A percentile compares a stretch with the other conserved stretches of the same genome.
These are phyloP conservation scores for Sula dactylatra DNA, from an alignment of 2,113 vertebrate species.

Conservation along the genomic window DNA sequence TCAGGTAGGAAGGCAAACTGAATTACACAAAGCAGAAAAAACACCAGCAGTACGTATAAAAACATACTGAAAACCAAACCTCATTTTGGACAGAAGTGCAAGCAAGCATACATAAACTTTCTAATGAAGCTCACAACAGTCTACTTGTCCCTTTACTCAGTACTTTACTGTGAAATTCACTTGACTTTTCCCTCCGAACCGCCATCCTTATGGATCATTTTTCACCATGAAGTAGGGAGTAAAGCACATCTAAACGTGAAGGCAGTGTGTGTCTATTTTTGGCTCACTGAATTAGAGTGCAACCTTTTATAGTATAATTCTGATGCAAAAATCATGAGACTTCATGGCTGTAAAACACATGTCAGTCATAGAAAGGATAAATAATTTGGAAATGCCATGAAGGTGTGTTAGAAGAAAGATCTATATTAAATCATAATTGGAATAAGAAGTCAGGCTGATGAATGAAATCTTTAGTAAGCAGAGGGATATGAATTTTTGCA, in stretches of 20 bases:
- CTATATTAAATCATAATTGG: background rate
- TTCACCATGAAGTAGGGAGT: background rate
- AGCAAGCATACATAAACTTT: background rate
- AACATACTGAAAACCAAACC: background rate
- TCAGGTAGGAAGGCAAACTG: background rate
- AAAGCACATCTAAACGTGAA: background rate
- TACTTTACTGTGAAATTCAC: background rate
- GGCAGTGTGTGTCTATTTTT: background rate
- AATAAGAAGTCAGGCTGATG: background rate
- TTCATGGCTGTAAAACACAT: background rate
- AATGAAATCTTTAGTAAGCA: background rate
- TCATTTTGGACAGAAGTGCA: background rate
- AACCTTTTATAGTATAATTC: background rate
- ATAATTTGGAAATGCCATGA: background rate
- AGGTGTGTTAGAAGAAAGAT: background rate
- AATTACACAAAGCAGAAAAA: background rate
- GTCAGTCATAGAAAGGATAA: background rate
- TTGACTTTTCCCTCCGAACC: background rate
- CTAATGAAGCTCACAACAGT: background rate
- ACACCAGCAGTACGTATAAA: background rate
- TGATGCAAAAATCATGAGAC: background rate
- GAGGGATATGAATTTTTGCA: background rate
- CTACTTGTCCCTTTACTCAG: background rate
- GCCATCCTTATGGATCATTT: background rate
- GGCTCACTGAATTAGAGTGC: background rate